A percentile compares a stretch with the other conserved stretches of the same genome.
phyloP scores from a whole-genome alignment of 2,888 invertebrate genomes.

The Hemithea aestivaria region DNA sequence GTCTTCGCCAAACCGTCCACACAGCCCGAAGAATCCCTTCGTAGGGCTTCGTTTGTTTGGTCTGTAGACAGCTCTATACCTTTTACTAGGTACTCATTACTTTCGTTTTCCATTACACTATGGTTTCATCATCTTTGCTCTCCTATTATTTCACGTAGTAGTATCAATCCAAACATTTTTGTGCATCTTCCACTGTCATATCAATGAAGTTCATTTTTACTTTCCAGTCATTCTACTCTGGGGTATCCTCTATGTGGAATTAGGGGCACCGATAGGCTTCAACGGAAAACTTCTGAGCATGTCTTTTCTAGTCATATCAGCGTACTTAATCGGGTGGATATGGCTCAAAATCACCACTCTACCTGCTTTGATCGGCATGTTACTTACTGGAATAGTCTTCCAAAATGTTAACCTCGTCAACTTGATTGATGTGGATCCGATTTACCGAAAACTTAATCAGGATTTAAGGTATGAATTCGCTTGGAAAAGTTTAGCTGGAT shows the following conservation, averaged over 20 bases:
- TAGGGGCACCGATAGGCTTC: conserved; percentile 81
- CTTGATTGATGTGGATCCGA: conserved; percentile 65
- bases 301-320: conserved; percentile 81
- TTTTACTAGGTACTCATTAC: too few species aligned
- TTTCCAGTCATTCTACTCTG: conserved; percentile 80
- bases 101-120: too few species aligned
- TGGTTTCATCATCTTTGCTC: too few species aligned
- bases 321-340: conserved; percentile 85
- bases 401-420: conserved; percentile 82
- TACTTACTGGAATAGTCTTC: conserved; percentile 84
- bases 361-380: conserved; percentile 88
- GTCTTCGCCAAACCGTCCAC: too few species aligned
- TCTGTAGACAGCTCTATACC: too few species aligned
- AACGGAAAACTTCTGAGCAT: conserved; percentile 84
- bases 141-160: too few species aligned
- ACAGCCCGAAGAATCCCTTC: too few species aligned
- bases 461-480: conserved; percentile 68
- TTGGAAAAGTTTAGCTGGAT: too few species aligned
- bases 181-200: too few species aligned
- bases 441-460: conserved; percentile 80
- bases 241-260: conserved; percentile 83
- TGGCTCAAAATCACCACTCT: conserved; percentile 83
- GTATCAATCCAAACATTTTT: too few species aligned
- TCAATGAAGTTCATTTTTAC: too few species aligned
- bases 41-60: too few species aligned